Evolutionary conservation across 2,113 vertebrate species (phyloP), one percentile per base, ranked within the genome.

Genomic region (Melanostigma gelatinosum): DNA sequence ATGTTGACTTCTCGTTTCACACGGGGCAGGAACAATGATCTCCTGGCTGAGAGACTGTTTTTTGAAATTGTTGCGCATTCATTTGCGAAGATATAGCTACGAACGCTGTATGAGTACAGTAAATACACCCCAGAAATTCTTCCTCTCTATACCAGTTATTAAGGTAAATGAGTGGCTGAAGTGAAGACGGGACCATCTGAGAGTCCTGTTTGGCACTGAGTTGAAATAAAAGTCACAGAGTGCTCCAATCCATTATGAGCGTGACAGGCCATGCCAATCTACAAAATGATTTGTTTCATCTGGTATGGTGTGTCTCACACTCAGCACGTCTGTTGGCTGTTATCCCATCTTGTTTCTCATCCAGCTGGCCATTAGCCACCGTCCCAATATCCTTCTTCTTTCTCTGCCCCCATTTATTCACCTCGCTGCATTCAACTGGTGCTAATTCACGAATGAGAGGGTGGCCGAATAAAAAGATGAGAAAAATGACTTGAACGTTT

Each of bases 401-500:
- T 38, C 48, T 67, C 57, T 77, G 57, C 34, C 40, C 32, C 50
- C n/a, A 16, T 48, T 69, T 40, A 32, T 61, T 63, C 77, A 77
- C 55, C 50, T 58, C 24, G 7, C 52, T 50, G 15, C 72, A 75
- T 80, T 80, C 85, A 80, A 60, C 75, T 57, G 27, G 10, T 72
- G 54, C 58, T 86, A 75, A 87, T 86, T 75, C 60, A 58, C 42
- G 69, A 85, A 78, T 77, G 61, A 77, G 63, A 66, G 64, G 77
- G 75, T 46, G 58, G 7, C 55, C 9, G n/a, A 48, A 77, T 58
- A 6, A 34, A 75, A 54, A 79, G 88, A 85, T 83, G 42, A 82
- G 77, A 72, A 38, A 75, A 64, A 85, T 55, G 32, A 62, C 54
- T 82, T 95, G 92, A 95, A 89, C 65, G 78, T 90, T 93, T 83